These are phyloP conservation scores for Boloria euphrosyne DNA, from an alignment of 2,888 invertebrate genomes.

Conservation along the genomic window DNA sequence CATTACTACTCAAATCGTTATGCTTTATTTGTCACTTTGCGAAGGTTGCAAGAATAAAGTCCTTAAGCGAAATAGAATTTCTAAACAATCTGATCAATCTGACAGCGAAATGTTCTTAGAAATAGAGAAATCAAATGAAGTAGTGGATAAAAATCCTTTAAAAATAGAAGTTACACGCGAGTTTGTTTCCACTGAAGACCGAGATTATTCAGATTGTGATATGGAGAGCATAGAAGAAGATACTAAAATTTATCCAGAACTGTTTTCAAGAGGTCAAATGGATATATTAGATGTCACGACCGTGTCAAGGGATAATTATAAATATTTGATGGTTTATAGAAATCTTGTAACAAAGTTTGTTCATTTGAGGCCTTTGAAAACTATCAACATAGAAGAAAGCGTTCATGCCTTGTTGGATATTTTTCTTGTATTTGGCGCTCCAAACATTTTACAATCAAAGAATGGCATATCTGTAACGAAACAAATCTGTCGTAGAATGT, in stretches of 20 bases:
- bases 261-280: constrained; percentile 58
- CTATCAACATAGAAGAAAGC: constrained; percentile 51
- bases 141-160: constrained; percentile 6
- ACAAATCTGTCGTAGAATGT: constrained; percentile 55
- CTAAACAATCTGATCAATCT: constrained; percentile 7
- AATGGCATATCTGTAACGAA: constrained; percentile 54
- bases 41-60: constrained; percentile 51
- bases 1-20: constrained; percentile 55
- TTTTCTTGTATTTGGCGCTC: constrained; percentile 60
- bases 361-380: constrained; percentile 56
- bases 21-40: constrained; percentile 56
- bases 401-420: constrained; percentile 56
- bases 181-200: constrained; percentile 29
- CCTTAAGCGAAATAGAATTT: constrained; percentile 15
- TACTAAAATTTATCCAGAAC: constrained; percentile 48
- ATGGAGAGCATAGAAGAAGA: constrained; percentile 20
- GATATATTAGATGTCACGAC: constrained; percentile 56
- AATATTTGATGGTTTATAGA: constrained; percentile 59
- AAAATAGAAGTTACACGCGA: constrained; percentile 18
- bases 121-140: no score
- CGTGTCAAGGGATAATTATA: constrained; percentile 52
- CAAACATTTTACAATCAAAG: constrained; percentile 62
- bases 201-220: constrained; percentile 22
- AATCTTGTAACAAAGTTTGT: constrained; percentile 54
- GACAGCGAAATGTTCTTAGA: background rate